These are phyloP conservation scores for Mya arenaria DNA, from an alignment of 1,140 invertebrate genomes.

Conservation along the genomic window DNA sequence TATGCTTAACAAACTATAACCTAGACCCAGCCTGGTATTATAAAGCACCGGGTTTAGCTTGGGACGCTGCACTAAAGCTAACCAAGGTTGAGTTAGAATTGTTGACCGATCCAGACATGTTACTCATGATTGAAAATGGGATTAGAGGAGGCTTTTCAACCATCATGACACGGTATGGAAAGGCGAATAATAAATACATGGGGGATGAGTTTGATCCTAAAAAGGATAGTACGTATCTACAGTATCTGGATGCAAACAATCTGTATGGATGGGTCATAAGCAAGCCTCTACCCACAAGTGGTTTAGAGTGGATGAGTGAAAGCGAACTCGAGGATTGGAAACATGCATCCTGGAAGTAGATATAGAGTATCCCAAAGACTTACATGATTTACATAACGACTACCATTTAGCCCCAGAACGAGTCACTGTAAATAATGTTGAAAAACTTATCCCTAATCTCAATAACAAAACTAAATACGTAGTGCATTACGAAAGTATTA, in stretches of 20 bases:
- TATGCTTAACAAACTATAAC: conserved; percentile 54
- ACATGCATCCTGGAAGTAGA: conserved; percentile 40
- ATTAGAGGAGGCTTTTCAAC: conserved; percentile 62
- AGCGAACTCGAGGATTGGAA: not conserved
- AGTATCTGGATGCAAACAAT: conserved; percentile 54
- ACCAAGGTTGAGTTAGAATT: conserved; percentile 62
- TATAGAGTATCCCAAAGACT: conserved; percentile 48
- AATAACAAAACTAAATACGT: conserved; percentile 56
- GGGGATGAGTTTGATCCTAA: conserved; percentile 52
- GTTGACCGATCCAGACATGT: conserved; percentile 64
- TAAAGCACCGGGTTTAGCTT: conserved; percentile 59
- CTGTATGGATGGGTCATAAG: conserved; percentile 40
- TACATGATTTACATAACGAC: conserved; percentile 49
- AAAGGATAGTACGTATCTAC: conserved; percentile 47
- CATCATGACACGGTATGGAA: conserved; percentile 50
- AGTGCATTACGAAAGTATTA: conserved; percentile 54
- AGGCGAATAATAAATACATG: conserved; percentile 64
- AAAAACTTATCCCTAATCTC: conserved; percentile 40
- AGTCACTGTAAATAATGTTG: not conserved
- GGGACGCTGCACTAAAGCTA: conserved; percentile 53
- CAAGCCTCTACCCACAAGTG: conserved; percentile 18
- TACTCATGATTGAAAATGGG: conserved; percentile 66
- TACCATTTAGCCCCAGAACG: conserved; percentile 35
- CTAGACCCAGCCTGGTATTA: conserved; percentile 59
- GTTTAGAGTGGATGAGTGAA: conserved; percentile 38